phyloP scores from a whole-genome alignment of 2,888 invertebrate genomes.

The Drosophila emarginata region DNA sequence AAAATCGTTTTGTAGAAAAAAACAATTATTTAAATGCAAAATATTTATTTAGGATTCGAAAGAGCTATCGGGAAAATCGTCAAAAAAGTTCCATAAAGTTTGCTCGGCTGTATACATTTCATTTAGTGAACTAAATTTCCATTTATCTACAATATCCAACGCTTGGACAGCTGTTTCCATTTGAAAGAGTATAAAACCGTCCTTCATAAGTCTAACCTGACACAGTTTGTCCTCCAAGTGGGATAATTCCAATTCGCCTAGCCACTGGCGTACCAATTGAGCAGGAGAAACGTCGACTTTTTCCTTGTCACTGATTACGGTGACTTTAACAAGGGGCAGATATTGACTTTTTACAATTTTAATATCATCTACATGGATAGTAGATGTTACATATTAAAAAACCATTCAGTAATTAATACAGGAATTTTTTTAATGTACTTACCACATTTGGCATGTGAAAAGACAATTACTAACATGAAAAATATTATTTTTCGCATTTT shows the following conservation, averaged over 20 bases:
- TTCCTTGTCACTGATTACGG: neutral
- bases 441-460: neutral
- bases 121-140: neutral
- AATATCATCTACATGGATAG: too few relatives aligned
- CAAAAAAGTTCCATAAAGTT: neutral
- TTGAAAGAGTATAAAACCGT: neutral
- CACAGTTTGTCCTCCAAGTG: neutral
- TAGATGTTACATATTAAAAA: too few relatives aligned
- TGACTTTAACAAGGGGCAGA: neutral
- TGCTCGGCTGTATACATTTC: neutral
- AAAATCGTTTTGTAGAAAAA: too few relatives aligned
- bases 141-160: neutral
- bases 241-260: neutral
- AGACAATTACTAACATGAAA: neutral
- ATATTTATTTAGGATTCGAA: neutral
- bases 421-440: neutral
- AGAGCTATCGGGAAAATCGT: neutral
- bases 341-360: neutral
- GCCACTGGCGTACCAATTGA: neutral
- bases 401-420: neutral
- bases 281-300: neutral
- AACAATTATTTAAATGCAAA: neutral
- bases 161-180: neutral
- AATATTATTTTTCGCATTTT: neutral
- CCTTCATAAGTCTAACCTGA: neutral